These are phyloP conservation scores for Caenorhabditis afra DNA, from an alignment of 2,888 invertebrate genomes.

Conservation along the genomic window DNA sequence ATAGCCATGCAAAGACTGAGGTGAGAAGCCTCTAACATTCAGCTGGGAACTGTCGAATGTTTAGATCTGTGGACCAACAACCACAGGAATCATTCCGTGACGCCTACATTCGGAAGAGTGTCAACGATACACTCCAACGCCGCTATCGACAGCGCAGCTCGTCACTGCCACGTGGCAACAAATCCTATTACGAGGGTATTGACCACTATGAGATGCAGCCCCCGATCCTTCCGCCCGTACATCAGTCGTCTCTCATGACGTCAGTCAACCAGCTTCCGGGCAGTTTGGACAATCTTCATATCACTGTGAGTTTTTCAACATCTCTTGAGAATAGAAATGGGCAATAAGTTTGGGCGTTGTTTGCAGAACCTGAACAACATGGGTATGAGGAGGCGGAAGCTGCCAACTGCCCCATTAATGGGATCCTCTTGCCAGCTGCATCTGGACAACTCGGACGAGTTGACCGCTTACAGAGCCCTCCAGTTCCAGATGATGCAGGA, in stretches of 20 bases:
- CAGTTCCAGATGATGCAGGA: conserved; percentile 59
- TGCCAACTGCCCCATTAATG: conserved; percentile 65
- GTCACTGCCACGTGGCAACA: conserved; percentile 66
- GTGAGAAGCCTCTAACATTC: too few relatives aligned
- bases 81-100: conserved; percentile 67
- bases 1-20: conserved; percentile 66
- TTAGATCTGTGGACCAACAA: conserved; percentile 46
- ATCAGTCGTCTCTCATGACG: conserved; percentile 33
- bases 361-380: conserved; percentile 41
- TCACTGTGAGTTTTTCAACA: conserved; percentile 33
- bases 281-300: conserved; percentile 66
- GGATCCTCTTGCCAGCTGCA: conserved; percentile 57
- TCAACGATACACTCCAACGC: conserved; percentile 61
- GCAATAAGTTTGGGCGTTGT: neutral
- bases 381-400: conserved; percentile 57
- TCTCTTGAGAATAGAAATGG: neutral
- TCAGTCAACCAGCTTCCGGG: conserved; percentile 59
- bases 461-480: conserved; percentile 49
- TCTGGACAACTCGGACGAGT: conserved; percentile 42
- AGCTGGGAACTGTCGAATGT: too few relatives aligned
- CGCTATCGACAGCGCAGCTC: conserved; percentile 69
- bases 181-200: conserved; percentile 56
- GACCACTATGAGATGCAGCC: conserved; percentile 43
- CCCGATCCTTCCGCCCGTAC: conserved; percentile 29
- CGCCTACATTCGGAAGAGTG: conserved; percentile 67